Percentiles rank a stretch among this genome's conserved stretches.
Conservation (phyloP, 2,113 vertebrate genomes). For the Nerophis lumbriciformis region DNA sequence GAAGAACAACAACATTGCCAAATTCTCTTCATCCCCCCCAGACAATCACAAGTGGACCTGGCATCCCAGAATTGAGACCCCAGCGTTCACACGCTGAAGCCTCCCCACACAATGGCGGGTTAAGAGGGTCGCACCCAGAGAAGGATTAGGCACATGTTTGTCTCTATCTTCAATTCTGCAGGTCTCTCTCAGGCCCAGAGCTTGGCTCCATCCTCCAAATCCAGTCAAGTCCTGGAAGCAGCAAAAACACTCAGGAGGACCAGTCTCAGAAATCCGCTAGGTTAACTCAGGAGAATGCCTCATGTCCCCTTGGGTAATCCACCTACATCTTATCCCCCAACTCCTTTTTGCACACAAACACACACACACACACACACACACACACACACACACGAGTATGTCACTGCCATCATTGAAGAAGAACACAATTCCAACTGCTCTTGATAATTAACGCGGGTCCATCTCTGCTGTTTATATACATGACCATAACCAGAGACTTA, state of each 20-base stretch:
- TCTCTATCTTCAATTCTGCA: conserved; percentile 55
- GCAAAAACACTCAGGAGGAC: conserved; percentile 24
- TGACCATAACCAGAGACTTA: conserved; percentile 48
- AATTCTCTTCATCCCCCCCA: conserved; percentile 21
- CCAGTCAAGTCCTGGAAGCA: conserved; percentile 42
- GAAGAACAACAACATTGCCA: conserved; percentile 15
- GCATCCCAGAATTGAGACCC: conserved; percentile 38
- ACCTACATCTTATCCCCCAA: conserved; percentile 7
- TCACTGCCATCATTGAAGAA: conserved; percentile 51
- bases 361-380: not conserved
- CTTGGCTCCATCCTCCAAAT: conserved; percentile 43
- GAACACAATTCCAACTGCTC: conserved; percentile 67
- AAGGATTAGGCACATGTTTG: conserved; percentile 63
- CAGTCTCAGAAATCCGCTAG: conserved; percentile 22
- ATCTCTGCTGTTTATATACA: conserved; percentile 66
- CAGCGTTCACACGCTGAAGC: conserved; percentile 37
- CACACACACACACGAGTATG: conserved; percentile 27
- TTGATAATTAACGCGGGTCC: conserved; percentile 65
- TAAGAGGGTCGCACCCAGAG: conserved; percentile 62
- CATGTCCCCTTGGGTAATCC: conserved; percentile 21
- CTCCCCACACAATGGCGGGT: conserved; percentile 56
- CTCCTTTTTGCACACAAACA: not conserved
- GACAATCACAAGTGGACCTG: conserved; percentile 56
- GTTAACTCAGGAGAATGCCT: conserved; percentile 24
- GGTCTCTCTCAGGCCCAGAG: conserved; percentile 33